Evolutionary conservation across 2,113 vertebrate genomes (phyloP), one percentile per base, ranked within the genome.

Genomic region (Microtus richardsoni): DNA sequence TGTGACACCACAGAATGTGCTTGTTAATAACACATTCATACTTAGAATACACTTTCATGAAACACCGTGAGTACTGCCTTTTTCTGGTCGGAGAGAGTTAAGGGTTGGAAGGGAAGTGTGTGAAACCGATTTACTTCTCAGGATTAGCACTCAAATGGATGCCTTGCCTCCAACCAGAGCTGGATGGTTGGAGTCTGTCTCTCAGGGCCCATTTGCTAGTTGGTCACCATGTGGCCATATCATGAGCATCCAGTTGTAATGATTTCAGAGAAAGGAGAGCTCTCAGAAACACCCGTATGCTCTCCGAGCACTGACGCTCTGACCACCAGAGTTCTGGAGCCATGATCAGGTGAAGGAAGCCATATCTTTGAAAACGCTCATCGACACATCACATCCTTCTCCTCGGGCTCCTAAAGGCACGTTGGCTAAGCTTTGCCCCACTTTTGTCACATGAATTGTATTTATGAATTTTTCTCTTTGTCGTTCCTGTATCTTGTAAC

Each of bases 391-490:
- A 13, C 7, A 1, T 60, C 91, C 52, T 89, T 93, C 77, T 96
- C 66, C 14, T 68, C 14, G 41, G 88, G 70, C 28, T 87, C 92
- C 86, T 26, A 11, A 62, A 47, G 83, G 70, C 4, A 0, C 28
- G 28, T 22, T 58, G 58, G 21, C 22, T 19, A 71, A 92, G 66
- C 90, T 90, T n/a, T 97, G 97, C 80, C 96, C 96, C 71, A 98
- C 86, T 98, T 98, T 96, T 85, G n/a, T 92, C 73, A 86, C 66
- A 73, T 82, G 75, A 47, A 33, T 94, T 82, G 83, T 92, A 95
- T 96, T 96, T 96, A 84, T 93, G 82, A 95, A 75, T 41, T 86
- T 96, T 97, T 95, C 22, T 54, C 85, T 88, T 93, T 96, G 79
- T 91, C 89, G 84, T 96, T 88, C 70, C 47, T 92, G 9, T 92